Conservation (phyloP, 2,113 vertebrate species). For the Pollimyrus isidori region DNA sequence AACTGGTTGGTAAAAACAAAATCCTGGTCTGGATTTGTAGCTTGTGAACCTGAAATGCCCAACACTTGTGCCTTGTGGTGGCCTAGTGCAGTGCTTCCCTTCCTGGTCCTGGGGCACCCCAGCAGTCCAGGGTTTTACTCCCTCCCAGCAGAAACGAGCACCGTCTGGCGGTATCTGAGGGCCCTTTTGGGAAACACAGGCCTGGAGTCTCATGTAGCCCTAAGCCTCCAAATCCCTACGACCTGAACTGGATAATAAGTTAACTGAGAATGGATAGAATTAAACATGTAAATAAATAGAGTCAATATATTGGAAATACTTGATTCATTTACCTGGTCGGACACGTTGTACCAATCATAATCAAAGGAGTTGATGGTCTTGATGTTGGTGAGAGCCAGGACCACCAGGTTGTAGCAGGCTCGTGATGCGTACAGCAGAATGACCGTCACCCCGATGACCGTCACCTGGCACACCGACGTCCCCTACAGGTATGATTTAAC, state of each 20-base stretch:
- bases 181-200: not conserved
- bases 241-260: not conserved
- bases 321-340: constrained; percentile 79
- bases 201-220: not conserved
- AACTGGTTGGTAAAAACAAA: too few species aligned
- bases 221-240: not conserved
- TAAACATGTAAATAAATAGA: not conserved
- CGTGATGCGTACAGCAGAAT: constrained; percentile 85
- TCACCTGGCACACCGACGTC: constrained; percentile 91
- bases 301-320: not conserved
- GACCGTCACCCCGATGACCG: constrained; percentile 76
- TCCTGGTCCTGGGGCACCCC: not conserved
- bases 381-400: constrained; percentile 73
- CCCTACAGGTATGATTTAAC: constrained; percentile 60
- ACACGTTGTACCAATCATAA: constrained; percentile 98
- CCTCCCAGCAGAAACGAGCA: not conserved
- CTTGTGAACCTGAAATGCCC: too few species aligned
- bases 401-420: constrained; percentile 93
- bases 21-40: too few species aligned
- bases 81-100: not conserved
- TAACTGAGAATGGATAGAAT: not conserved
- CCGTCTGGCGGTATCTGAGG: not conserved
- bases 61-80: not conserved
- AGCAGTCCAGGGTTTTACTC: not conserved
- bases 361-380: constrained; percentile 84